Evolutionary conservation across 1,140 invertebrate species (phyloP).

Genomic region (Chionoecetes opilio): DNA sequence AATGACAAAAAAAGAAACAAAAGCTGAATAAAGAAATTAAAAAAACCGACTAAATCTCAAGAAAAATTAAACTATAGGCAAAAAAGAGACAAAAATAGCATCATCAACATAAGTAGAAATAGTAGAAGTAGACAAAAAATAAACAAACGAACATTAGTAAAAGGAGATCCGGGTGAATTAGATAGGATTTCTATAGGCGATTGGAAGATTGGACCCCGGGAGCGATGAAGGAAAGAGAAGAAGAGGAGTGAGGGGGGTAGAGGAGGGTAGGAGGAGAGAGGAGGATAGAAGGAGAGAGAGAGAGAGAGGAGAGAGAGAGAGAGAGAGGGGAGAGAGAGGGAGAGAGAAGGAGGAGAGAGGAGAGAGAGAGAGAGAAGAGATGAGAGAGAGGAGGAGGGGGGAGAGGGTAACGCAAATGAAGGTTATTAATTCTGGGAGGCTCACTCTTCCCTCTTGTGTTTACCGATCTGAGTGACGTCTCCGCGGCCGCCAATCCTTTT

Average conservation of each 20-base stretch:
- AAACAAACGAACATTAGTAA: conserved; percentile 27
- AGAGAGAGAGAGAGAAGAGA: neutral
- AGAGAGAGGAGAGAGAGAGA: neutral
- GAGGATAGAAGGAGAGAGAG: neutral
- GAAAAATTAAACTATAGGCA: no score
- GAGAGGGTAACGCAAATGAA: conserved; percentile 53
- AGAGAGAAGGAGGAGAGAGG: neutral
- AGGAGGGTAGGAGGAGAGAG: neutral
- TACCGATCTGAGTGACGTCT: conserved; percentile 47
- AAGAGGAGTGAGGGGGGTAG: neutral
- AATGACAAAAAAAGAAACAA: neutral
- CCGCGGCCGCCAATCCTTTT: neutral
- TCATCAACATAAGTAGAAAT: neutral
- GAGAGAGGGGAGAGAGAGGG: neutral
- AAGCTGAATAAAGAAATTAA: neutral
- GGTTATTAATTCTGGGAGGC: conserved; percentile 57
- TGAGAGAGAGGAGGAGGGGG: neutral
- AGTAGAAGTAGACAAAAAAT: neutral
- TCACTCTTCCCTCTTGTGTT: conserved; percentile 49
- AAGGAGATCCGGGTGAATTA: conserved; percentile 33
- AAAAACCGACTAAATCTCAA: neutral
- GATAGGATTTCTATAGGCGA: conserved; percentile 60
- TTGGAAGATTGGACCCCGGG: conserved; percentile 52
- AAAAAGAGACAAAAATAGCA: no score
- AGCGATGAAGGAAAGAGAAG: neutral